Evolutionary conservation across 2,888 invertebrate genomes (phyloP), one percentile per base, ranked within the genome.

Genomic region (Synergus laeviventris): DNA sequence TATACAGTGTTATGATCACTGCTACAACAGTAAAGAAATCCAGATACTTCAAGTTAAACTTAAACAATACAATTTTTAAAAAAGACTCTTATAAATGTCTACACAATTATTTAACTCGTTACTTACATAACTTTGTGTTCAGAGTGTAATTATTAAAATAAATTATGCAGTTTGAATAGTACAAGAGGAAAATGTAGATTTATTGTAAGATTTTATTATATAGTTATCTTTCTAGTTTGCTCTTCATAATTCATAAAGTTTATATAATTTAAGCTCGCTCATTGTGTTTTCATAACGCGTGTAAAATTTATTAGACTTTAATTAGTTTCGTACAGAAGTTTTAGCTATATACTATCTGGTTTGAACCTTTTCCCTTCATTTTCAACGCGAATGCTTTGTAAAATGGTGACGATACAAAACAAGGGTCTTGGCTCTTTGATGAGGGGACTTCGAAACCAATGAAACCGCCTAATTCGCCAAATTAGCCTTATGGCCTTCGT

Each of bases 401-500:
- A 70, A 70, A 70, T 49, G 70, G 70, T 49, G 70, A 70, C 70
- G 49, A 49, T 70, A 62, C 38, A 62, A 62, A 62, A 62, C 70
- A 49, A 70, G 70, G 70, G 70, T 70, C 49, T 16, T 49, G 45
- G 21, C 36, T 49, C 70, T 70, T 49, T 70, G 31, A 70, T 31
- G 80, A 84, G 81, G 82, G 81, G 82, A 82, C 77, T 76, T 82
- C 59, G 78, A 78, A 76, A 78, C 82, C 77, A 76, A 79, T 75
- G 73, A 75, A 80, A 82, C 82, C 79, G 76, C 77, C 78, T 81
- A 87, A 87, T 89, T 86, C 86, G 85, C 82, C 83, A 89, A 90
- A 90, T 90, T 90, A 90, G 90, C 90, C 90, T 86, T 89, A 89
- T 89, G 90, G 89, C 81, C 82, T 78, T 79, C 81, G 88, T 89